phyloP scores from a whole-genome alignment of 2,113 vertebrate species.

The Bambusicola thoracicus region DNA sequence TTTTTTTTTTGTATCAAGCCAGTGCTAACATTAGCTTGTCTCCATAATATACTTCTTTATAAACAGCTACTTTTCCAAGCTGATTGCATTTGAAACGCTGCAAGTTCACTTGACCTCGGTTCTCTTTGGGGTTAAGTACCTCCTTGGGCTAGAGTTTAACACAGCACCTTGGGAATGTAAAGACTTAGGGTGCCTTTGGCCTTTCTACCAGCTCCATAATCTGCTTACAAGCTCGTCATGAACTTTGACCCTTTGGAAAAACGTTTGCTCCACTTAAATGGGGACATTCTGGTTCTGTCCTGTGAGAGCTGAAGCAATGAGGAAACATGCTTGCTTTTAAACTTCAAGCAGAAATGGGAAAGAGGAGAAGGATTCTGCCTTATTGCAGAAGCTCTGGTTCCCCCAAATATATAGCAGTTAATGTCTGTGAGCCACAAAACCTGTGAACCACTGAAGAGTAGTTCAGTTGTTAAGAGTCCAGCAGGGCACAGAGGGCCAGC shows the following conservation, averaged over 20 bases:
- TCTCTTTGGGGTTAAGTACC: slow-evolving; percentile 71
- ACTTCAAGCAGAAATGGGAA: neutral
- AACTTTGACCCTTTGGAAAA: slow-evolving; percentile 59
- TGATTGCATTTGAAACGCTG: slow-evolving; percentile 60
- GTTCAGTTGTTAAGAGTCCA: neutral
- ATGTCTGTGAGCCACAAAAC: neutral
- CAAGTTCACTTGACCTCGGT: slow-evolving; percentile 69
- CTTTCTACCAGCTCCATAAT: slow-evolving; percentile 63
- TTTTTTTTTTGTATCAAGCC: slow-evolving; percentile 30
- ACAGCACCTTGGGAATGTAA: slow-evolving; percentile 68
- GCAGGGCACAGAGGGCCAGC: neutral
- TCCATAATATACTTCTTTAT: slow-evolving; percentile 50
- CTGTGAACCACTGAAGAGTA: neutral
- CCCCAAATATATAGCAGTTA: neutral
- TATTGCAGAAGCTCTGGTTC: neutral
- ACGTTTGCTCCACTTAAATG: slow-evolving; percentile 57
- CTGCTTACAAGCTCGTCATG: slow-evolving; percentile 53
- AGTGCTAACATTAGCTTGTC: slow-evolving; percentile 37
- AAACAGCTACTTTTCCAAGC: slow-evolving; percentile 47
- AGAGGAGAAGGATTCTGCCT: neutral
- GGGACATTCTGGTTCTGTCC: slow-evolving; percentile 39
- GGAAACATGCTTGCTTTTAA: neutral
- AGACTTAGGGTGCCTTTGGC: slow-evolving; percentile 58
- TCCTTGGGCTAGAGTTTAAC: slow-evolving; percentile 64
- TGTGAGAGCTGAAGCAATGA: neutral